Conservation (phyloP, 2,888 invertebrate genomes). For the Criorhina ranunculi region DNA sequence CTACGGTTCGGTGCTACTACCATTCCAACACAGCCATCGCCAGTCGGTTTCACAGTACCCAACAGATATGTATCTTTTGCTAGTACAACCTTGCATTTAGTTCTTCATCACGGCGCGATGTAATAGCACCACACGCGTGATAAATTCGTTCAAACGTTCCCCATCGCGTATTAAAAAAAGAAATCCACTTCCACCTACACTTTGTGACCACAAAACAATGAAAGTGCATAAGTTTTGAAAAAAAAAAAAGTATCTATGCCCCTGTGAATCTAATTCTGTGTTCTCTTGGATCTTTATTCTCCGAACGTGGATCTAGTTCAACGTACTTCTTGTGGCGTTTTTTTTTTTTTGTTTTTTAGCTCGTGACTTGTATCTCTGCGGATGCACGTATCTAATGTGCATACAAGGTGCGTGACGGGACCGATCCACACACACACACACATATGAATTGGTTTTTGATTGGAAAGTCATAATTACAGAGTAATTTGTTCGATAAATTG, state of each 20-base stretch:
- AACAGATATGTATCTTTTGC: constrained; percentile 59
- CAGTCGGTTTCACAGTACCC: constrained; percentile 25
- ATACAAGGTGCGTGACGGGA: constrained; percentile 23
- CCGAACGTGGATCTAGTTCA: constrained; percentile 24
- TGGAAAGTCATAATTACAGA: constrained; percentile 33
- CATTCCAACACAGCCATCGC: constrained; percentile 24
- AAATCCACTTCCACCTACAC: background rate
- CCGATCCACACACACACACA: background rate
- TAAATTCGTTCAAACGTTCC: background rate
- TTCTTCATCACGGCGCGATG: constrained; percentile 59
- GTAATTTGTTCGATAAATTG: background rate
- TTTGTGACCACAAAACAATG: constrained; percentile 12
- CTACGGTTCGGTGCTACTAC: background rate
- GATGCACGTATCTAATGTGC: constrained; percentile 29
- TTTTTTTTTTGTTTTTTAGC: background rate
- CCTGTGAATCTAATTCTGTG: background rate
- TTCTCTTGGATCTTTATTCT: constrained; percentile 8
- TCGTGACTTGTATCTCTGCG: constrained; percentile 41
- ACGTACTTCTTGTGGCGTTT: constrained; percentile 11
- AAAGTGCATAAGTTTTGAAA: constrained; percentile 13
- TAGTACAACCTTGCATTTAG: constrained; percentile 65
- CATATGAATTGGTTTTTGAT: constrained; percentile 14
- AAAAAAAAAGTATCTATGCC: constrained; percentile 30
- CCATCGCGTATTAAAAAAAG: constrained; percentile 7
- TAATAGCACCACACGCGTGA: constrained; percentile 58